Base-by-base conservation (phyloP, 2,888 invertebrate genomes). In the Dolichopus griseipennis region DNA sequence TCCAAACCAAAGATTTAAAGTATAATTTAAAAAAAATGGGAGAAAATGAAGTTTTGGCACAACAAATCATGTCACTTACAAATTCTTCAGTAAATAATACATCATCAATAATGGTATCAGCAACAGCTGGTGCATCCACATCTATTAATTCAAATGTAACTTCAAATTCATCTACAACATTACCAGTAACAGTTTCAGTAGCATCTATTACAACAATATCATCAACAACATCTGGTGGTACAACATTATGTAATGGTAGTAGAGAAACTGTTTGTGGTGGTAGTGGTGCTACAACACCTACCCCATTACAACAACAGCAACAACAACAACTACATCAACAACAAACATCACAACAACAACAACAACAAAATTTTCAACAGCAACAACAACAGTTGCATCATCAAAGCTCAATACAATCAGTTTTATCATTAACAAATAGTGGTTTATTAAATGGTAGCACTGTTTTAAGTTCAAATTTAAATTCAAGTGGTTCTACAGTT, bases 241-340 rank as follows among this genome's bases (percentile, higher is more conserved):
- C 34, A 34, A 27, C 71, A n/a, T 68, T 70, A 22, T 71, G 70
- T 63, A 71, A 71, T 66, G 71, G 71, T 6, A 69, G 68, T 61
- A 52, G 65, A 18, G 61, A 61, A 41, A 66, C 34, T 63, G 65
- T 62, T 43, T 67, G 61, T 67, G 65, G 67, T 8, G 37, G 18
- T 52, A 34, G 67, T 34, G 21, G 20, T 37, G 21, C 9, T 20
- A 27, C 10, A 10, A 18, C 68, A 33, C 7, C 15, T 41, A 18
- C 27, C 12, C 20, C 52, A 4, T 37, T 5, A 12, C 27, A 62
- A 61, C 65, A 63, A 18, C 18, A 37, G 5, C 43, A 33, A 65
- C 22, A 22, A 8, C 43, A 22, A 15, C 65, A 27, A 62, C 12
- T 15, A 27, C 20, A 27, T 27, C 27, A 27, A 27, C 33, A 61